Percentiles rank a stretch among this genome's conserved stretches.
Evolutionary conservation across 2,888 invertebrate species (phyloP).

Genomic region (Ophion obscuratus): DNA sequence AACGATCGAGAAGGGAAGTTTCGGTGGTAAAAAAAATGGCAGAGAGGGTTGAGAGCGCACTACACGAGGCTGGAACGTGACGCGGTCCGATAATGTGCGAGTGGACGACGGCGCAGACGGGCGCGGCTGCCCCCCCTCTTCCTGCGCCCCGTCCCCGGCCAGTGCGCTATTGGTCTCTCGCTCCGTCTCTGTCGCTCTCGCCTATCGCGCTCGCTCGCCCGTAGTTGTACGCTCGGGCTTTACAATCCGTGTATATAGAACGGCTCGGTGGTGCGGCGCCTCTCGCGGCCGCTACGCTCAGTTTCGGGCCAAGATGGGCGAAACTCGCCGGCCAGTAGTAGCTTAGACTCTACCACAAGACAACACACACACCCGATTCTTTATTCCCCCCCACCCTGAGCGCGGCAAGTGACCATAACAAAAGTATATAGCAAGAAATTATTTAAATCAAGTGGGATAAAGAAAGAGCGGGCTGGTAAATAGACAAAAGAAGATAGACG

Average conservation of each 20-base stretch:
- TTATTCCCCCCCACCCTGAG: slow-evolving; percentile 60
- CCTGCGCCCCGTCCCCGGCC: slow-evolving; percentile 28
- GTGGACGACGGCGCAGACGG: slow-evolving; percentile 73
- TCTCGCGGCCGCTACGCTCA: slow-evolving; percentile 74
- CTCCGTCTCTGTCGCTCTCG: background rate
- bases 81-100: slow-evolving; percentile 60
- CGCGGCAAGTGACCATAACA: slow-evolving; percentile 37
- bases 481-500: background rate
- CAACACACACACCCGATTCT: slow-evolving; percentile 75
- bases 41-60: slow-evolving; percentile 65
- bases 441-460: slow-evolving; percentile 34
- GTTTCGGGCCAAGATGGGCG: slow-evolving; percentile 82
- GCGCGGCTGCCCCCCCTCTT: slow-evolving; percentile 75
- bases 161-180: slow-evolving; percentile 7
- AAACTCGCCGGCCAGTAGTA: slow-evolving; percentile 83
- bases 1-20: slow-evolving; percentile 26
- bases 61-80: slow-evolving; percentile 56
- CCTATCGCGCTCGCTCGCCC: background rate
- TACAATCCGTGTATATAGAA: slow-evolving; percentile 18
- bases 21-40: background rate
- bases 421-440: slow-evolving; percentile 48
- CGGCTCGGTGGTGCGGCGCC: slow-evolving; percentile 72
- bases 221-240: background rate
- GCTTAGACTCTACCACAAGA: slow-evolving; percentile 83
- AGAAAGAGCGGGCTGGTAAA: background rate